These are phyloP conservation scores for Aurelia sp. DNA, from an alignment of 30 jellyfish, hydroid and myxozoan species.

Conservation along the genomic window DNA sequence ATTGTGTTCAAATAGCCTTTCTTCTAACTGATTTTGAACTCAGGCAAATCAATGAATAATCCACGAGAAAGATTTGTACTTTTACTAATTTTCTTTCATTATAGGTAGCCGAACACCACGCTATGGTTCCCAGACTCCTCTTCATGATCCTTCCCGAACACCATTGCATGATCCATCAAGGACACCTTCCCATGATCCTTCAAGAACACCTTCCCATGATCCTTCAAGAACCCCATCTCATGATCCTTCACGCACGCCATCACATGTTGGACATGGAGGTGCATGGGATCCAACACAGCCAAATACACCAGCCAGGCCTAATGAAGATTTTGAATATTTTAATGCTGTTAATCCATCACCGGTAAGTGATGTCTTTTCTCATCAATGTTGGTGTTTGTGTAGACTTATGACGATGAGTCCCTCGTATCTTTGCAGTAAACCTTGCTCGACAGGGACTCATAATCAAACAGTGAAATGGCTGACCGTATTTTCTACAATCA, in stretches of 20 bases:
- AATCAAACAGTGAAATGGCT: too few relatives aligned
- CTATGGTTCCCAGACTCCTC: slow-evolving; percentile 94
- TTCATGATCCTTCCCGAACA: slow-evolving; percentile 96
- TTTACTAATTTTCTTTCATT: neutral
- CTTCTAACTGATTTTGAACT: too few relatives aligned
- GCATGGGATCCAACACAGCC: slow-evolving; percentile 99
- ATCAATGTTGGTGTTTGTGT: too few relatives aligned
- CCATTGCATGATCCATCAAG: slow-evolving; percentile 94
- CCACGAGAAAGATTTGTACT: too few relatives aligned
- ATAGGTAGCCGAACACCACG: slow-evolving; percentile 91
- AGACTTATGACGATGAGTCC: too few relatives aligned
- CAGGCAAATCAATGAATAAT: too few relatives aligned
- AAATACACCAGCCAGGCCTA: slow-evolving; percentile 99
- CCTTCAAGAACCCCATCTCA: slow-evolving; percentile 90
- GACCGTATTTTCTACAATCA: too few relatives aligned
- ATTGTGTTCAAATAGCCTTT: too few relatives aligned
- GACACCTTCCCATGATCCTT: slow-evolving; percentile 94
- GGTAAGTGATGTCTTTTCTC: slow-evolving; percentile 47
- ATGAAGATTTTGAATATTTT: slow-evolving; percentile 96
- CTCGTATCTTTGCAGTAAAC: too few relatives aligned
- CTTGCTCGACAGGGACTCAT: too few relatives aligned
- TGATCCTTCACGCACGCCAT: slow-evolving; percentile 94
- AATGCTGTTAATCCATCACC: slow-evolving; percentile 99
- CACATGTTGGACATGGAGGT: slow-evolving; percentile 99
- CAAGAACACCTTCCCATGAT: slow-evolving; percentile 98